Conservation (phyloP, 1,140 invertebrate species). For the Aphelenchoides fujianensis region DNA sequence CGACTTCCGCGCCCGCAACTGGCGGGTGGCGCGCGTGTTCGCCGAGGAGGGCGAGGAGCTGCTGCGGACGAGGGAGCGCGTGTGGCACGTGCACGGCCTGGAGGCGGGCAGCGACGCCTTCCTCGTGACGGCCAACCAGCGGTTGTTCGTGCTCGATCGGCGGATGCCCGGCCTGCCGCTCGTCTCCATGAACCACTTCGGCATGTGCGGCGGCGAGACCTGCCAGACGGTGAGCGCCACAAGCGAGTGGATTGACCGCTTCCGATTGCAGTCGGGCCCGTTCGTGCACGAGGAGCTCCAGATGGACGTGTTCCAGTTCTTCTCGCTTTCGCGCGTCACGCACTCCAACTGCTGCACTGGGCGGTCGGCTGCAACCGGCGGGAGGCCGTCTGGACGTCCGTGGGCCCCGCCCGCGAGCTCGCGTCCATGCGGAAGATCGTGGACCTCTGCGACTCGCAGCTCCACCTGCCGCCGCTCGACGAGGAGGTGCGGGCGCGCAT, state of each 20-base stretch:
- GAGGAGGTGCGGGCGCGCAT: neutral
- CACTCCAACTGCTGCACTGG: slow-evolving; percentile 1
- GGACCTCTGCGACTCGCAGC: neutral
- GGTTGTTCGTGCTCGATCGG: slow-evolving; percentile 10
- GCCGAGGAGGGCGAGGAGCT: neutral
- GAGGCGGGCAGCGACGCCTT: neutral
- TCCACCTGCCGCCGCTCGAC: neutral
- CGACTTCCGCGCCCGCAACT: neutral
- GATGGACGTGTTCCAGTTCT: slow-evolving; percentile 6
- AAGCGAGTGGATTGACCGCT: neutral
- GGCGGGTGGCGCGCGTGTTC: neutral
- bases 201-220: slow-evolving; percentile 10
- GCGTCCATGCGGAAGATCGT: neutral
- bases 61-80: neutral
- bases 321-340: neutral
- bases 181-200: slow-evolving; percentile 15
- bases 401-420: slow-evolving; percentile 1
- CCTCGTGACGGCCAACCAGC: slow-evolving; percentile 4
- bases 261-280: slow-evolving; percentile 9
- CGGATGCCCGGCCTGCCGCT: slow-evolving; percentile 13
- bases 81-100: neutral
- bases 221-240: neutral
- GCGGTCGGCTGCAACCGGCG: slow-evolving; percentile 10
- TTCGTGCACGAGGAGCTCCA: slow-evolving; percentile 1
- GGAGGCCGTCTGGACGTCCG: slow-evolving; percentile 13